Evolutionary conservation across 2,888 invertebrate species (phyloP).

Genomic region (Yponomeuta malinellus): DNA sequence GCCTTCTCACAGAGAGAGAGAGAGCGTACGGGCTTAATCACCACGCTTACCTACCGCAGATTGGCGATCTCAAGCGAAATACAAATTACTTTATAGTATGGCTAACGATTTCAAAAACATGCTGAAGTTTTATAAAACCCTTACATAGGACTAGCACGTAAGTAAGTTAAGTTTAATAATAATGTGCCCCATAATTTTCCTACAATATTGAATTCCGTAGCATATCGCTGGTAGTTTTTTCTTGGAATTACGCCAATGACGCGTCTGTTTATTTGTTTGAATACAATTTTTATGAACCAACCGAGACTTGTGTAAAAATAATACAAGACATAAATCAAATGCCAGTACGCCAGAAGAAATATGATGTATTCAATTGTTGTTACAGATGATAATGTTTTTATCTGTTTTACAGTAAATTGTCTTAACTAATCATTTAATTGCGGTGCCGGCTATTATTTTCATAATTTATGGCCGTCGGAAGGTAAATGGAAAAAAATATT

Average conservation of each 20-base stretch:
- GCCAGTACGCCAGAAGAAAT: background rate
- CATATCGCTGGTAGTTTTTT: conserved; percentile 31
- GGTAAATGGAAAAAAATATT: too few relatives aligned
- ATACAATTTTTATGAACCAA: conserved; percentile 47
- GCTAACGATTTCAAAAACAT: too few relatives aligned
- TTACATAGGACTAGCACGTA: too few relatives aligned
- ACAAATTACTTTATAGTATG: too few relatives aligned
- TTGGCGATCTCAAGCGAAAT: too few relatives aligned
- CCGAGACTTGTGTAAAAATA: conserved; percentile 40
- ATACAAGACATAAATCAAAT: conserved; percentile 28
- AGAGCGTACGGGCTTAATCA: too few relatives aligned
- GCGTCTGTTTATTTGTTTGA: conserved; percentile 50
- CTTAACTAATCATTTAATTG: background rate
- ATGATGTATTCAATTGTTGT: conserved; percentile 2
- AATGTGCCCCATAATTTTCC: background rate
- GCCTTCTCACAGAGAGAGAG: too few relatives aligned
- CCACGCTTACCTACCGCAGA: too few relatives aligned
- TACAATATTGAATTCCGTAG: background rate
- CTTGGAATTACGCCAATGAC: conserved; percentile 46
- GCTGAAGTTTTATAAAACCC: too few relatives aligned
- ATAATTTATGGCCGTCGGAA: background rate
- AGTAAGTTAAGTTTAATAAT: too few relatives aligned
- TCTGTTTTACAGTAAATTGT: background rate
- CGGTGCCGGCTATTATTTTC: background rate
- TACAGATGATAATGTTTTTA: background rate